Base-by-base conservation (phyloP, 2,113 vertebrate species). In the Tauraco erythrolophus region DNA sequence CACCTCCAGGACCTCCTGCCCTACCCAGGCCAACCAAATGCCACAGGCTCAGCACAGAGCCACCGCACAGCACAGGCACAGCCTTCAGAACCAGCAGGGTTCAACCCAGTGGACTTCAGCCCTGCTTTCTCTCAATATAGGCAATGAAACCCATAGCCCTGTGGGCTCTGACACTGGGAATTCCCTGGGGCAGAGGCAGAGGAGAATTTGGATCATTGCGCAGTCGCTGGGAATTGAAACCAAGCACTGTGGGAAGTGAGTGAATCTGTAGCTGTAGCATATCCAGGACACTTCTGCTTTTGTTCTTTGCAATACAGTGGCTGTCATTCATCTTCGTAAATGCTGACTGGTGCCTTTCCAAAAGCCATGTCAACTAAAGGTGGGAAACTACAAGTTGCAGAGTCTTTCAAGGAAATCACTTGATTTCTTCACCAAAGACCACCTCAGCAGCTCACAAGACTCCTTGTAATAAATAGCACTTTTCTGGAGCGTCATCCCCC, bases 181-280 rank as follows among this genome's bases (percentile, higher is more conserved):
- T 80, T 96, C 88, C 88, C 82, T 92, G 51, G 74, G 18, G 3
- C 19, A 54, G 56, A n/a, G 70, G 33, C 65, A 79, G 60, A 69
- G 57, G 25, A 89, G 37, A 56, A 16, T 33, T 45, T 65, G 41
- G 80, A 82, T 56, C 27, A 16, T 64, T 79, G 33, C 4, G 3
- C 66, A 84, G 35, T 27, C 58, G 9, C 45, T 31, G 43, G 76
- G 95, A 97, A 97, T 75, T 48, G 82, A 95, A 97, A 95, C 79
- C 45, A 60, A 94, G 33, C 33, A 4, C 46, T 89, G 46, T 62
- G 88, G 80, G 83, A 84, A 77, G 41, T 50, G 31, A 28, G 24
- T 3, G 2, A 61, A 48, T 88, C 39, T 53, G 37, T 69, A 92
- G 35, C 68, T 60, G 22, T 35, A 82, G 65, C 2, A 0, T 65